These are phyloP conservation scores for Camponotus fellah DNA, from an alignment of 2,888 invertebrate species.

Conservation along the genomic window DNA sequence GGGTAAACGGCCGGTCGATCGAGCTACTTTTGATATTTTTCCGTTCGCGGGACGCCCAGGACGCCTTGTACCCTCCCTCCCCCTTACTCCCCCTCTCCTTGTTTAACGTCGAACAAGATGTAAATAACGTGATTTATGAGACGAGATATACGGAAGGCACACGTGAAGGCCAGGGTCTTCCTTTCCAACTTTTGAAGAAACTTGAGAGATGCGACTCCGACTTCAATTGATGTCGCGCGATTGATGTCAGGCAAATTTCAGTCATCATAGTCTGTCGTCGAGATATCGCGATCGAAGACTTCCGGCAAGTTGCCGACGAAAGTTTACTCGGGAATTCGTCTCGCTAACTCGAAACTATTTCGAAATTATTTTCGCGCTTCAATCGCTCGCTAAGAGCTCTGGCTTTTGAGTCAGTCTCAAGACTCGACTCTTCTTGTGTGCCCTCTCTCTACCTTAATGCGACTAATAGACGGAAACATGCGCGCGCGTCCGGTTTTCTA, in stretches of 20 bases:
- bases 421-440: neutral
- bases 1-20: slow-evolving; percentile 66
- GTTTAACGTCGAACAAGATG: too few species aligned
- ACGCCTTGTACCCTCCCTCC: neutral
- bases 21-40: slow-evolving; percentile 57
- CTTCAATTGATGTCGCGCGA: slow-evolving; percentile 6
- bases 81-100: too few species aligned
- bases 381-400: neutral
- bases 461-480: slow-evolving; percentile 19
- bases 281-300: neutral
- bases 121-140: neutral
- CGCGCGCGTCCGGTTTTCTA: slow-evolving; percentile 7
- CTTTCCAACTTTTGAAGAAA: neutral
- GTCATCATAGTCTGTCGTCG: neutral
- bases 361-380: slow-evolving; percentile 45
- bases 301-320: neutral
- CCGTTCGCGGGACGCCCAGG: slow-evolving; percentile 18
- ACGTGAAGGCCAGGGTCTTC: neutral
- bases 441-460: neutral
- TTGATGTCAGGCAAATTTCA: neutral
- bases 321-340: slow-evolving; percentile 26
- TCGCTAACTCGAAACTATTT: slow-evolving; percentile 39
- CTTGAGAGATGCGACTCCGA: neutral
- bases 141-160: neutral
- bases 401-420: neutral